Percentiles rank a stretch among this genome's conserved stretches.
Conservation (phyloP, 1,140 invertebrate species). For the Pinna nobilis region DNA sequence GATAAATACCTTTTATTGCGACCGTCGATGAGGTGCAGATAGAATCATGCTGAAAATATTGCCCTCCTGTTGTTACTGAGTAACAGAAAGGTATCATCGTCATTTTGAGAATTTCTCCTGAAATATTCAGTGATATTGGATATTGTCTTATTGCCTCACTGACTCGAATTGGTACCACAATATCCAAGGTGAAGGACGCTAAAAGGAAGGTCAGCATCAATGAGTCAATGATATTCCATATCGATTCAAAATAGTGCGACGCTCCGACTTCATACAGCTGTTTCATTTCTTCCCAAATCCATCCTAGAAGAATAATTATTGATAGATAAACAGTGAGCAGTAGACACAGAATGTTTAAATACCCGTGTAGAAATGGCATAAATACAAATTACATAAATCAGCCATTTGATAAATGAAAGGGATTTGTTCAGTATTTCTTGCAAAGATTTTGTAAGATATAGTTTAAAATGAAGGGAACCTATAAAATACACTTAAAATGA, state of each 20-base stretch:
- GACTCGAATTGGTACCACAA: constrained; percentile 50
- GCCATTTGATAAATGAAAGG: no score
- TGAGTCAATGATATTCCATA: constrained; percentile 62
- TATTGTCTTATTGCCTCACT: constrained; percentile 20
- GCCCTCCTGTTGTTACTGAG: neutral
- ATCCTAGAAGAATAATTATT: no score
- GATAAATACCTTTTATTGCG: no score
- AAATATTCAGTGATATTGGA: constrained; percentile 26
- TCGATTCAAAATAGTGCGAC: constrained; percentile 53
- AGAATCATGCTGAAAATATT: constrained; percentile 4
- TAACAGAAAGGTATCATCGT: constrained; percentile 24
- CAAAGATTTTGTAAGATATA: no score
- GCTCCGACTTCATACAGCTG: constrained; percentile 54
- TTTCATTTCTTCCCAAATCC: constrained; percentile 63
- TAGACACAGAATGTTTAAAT: no score
- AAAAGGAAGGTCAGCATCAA: constrained; percentile 58
- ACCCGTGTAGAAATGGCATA: no score
- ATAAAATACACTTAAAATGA: no score
- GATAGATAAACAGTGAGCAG: no score
- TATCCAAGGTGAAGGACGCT: constrained; percentile 53
- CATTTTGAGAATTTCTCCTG: constrained; percentile 18
- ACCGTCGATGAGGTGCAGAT: no score
- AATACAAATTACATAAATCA: no score
- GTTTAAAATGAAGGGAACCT: no score
- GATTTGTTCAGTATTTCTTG: no score